These are phyloP conservation scores for Bombus breviceps DNA, from an alignment of 1,140 invertebrate genomes.

Conservation along the genomic window DNA sequence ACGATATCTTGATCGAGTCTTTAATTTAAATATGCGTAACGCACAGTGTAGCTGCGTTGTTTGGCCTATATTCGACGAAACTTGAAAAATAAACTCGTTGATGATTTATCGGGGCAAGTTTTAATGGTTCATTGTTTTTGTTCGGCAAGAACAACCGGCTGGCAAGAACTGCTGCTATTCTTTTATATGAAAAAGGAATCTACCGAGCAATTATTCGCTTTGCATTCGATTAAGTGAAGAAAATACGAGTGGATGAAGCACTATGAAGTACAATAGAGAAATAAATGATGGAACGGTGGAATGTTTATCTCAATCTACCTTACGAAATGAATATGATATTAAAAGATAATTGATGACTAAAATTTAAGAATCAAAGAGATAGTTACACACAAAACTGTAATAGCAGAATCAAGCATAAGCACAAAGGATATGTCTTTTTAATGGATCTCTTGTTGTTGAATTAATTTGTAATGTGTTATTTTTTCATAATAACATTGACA, in stretches of 20 bases:
- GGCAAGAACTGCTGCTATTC: background rate
- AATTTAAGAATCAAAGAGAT: background rate
- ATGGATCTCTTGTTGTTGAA: too few relatives aligned
- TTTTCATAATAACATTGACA: too few relatives aligned
- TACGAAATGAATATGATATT: background rate
- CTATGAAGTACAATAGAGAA: background rate
- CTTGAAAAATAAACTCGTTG: background rate
- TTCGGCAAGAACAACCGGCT: background rate
- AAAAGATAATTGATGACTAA: background rate
- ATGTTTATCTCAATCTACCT: background rate
- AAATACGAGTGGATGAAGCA: background rate
- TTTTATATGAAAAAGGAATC: background rate
- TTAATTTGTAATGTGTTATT: too few relatives aligned
- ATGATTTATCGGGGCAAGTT: background rate
- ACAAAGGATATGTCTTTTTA: too few relatives aligned
- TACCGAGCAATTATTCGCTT: conserved; percentile 8
- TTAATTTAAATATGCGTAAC: conserved; percentile 25
- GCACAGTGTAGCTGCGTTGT: background rate
- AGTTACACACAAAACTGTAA: too few relatives aligned
- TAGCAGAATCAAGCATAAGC: too few relatives aligned
- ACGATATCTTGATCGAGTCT: background rate
- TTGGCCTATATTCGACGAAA: conserved; percentile 19
- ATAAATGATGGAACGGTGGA: background rate
- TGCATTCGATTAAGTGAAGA: background rate
- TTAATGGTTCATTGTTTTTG: background rate